Conservation (phyloP, 2,888 invertebrate species). For the Atherix ibis region DNA sequence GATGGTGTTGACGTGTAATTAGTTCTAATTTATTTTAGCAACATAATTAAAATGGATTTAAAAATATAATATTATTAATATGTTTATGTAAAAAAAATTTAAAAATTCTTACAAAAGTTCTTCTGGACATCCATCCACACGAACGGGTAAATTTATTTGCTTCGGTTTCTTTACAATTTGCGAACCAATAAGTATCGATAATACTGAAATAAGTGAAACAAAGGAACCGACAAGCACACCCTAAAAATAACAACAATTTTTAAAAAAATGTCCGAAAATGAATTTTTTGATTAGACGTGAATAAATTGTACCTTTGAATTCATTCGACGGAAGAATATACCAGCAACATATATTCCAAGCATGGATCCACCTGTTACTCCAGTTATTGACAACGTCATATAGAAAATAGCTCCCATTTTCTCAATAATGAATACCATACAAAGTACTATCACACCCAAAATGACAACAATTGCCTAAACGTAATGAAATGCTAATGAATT, state of each 20-base stretch:
- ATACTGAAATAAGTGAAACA: slow-evolving; percentile 35
- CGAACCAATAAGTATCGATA: slow-evolving; percentile 37
- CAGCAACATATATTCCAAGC: slow-evolving; percentile 49
- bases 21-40: too few relatives aligned
- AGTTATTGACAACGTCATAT: slow-evolving; percentile 44
- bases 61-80: too few relatives aligned
- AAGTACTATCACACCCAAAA: slow-evolving; percentile 36
- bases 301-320: too few relatives aligned
- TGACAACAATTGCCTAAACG: slow-evolving; percentile 35
- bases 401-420: slow-evolving; percentile 48
- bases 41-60: too few relatives aligned
- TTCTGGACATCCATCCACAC: too few relatives aligned
- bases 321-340: slow-evolving; percentile 47
- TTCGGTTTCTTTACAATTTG: slow-evolving; percentile 33
- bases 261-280: too few relatives aligned
- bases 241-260: too few relatives aligned
- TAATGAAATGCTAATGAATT: background rate
- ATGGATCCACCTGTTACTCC: slow-evolving; percentile 49
- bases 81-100: slow-evolving; percentile 1
- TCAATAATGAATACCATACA: slow-evolving; percentile 42
- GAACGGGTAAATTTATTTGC: too few relatives aligned
- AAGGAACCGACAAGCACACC: slow-evolving; percentile 40
- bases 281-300: too few relatives aligned
- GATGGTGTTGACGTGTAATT: too few relatives aligned
- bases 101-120: background rate